phyloP scores from a whole-genome alignment of 1,140 invertebrate species.

The Neodiprion fabricii region DNA sequence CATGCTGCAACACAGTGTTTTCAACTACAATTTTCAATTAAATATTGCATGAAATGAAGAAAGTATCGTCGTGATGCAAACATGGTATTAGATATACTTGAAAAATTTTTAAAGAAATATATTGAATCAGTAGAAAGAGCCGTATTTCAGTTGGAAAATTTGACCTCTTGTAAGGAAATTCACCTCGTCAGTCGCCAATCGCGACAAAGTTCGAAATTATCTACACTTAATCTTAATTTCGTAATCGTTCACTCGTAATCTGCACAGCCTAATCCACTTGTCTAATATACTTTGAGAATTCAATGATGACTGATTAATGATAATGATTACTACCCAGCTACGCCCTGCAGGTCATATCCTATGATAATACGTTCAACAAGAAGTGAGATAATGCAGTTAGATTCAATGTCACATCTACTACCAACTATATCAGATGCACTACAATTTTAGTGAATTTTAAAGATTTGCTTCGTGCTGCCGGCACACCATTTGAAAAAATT shows the following conservation, averaged over 20 bases:
- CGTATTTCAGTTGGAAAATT: too few relatives aligned
- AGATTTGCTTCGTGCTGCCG: too few relatives aligned
- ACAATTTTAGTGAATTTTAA: too few relatives aligned
- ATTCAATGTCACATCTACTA: background rate
- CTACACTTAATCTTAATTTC: conserved; percentile 30
- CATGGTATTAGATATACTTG: too few relatives aligned
- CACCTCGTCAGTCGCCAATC: conserved; percentile 35
- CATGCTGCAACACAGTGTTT: too few relatives aligned
- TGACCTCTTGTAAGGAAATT: background rate
- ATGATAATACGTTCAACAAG: background rate
- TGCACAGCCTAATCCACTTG: conserved; percentile 29
- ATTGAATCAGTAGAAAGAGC: too few relatives aligned
- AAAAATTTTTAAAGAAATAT: too few relatives aligned
- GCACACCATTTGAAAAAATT: too few relatives aligned
- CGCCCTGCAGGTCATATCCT: background rate
- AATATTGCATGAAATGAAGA: too few relatives aligned
- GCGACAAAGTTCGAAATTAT: conserved; percentile 27
- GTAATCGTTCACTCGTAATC: conserved; percentile 25
- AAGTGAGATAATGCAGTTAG: background rate
- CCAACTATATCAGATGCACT: too few relatives aligned
- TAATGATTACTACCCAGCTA: background rate
- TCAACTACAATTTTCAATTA: too few relatives aligned
- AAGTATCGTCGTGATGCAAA: too few relatives aligned
- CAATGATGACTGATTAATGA: background rate
- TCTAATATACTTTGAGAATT: background rate